Base-by-base conservation (phyloP, 2,113 vertebrate species). In the Psilopogon haemacephalus region DNA sequence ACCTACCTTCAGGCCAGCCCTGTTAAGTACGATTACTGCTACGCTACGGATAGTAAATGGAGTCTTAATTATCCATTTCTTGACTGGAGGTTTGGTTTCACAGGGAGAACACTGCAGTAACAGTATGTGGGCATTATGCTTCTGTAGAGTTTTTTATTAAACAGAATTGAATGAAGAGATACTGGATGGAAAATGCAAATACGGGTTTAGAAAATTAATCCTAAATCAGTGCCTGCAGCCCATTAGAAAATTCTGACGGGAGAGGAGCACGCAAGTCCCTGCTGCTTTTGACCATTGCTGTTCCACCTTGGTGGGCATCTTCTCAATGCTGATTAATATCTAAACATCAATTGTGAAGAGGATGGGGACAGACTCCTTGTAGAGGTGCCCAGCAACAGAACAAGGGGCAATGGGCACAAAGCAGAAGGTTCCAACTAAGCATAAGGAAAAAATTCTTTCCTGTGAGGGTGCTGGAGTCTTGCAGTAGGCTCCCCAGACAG, bases 51-150 rank as follows among this genome's bases (percentile, higher is more conserved):
- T 48, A 84, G 56, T 32, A 74, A 93, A 86, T 8, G 0, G 23
- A 70, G 65, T 38, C 58, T 81, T 88, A 90, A 86, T 91, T 90
- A 91, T 17, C 64, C n/a, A 81, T 93, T 95, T 75, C 76, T 77
- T 77, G 54, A 46, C 56, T 32, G 24, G n/a, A 68, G 75, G 67
- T 86, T 71, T 80, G 15, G 35, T 67, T 88, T 86, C 79, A 11
- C 32, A 17, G 62, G 72, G 71, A 91, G 76, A 90, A 81, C 14
- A 35, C 0, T 35, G 60, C 16, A 68, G 20, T n/a, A 89, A 75
- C 88, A 86, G 55, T 73, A 85, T 50, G 82, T 42, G 71, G 82
- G 78, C 67, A 82, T 90, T 59, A 46, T 9, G 30, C 27, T 73
- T 46, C 55, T 42, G 28, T 4, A 6, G 40, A 12, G 35, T 40